Percentiles rank a stretch among this genome's conserved stretches.
Conservation (phyloP, 2,888 invertebrate species). For the Tipula unca region DNA sequence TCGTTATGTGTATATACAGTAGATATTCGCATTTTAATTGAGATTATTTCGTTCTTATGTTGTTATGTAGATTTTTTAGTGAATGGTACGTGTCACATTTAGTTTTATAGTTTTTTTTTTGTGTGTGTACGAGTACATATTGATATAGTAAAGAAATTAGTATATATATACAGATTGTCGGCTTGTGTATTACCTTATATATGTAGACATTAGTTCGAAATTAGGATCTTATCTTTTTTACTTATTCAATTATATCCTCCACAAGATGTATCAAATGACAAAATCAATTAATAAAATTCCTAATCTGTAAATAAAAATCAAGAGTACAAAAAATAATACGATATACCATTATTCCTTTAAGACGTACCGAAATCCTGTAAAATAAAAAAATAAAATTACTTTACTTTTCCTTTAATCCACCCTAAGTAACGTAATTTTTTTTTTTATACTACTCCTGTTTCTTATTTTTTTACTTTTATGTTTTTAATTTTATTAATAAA, state of each 20-base stretch:
- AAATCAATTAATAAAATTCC: background rate
- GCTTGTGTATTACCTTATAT: background rate
- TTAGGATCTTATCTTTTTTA: background rate
- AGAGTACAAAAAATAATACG: background rate
- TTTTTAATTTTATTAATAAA: slow-evolving; percentile 14
- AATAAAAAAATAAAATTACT: background rate
- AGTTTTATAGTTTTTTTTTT: background rate
- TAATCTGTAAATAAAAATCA: background rate
- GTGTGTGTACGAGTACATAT: background rate
- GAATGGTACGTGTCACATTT: background rate
- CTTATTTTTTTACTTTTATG: background rate
- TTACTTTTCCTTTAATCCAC: background rate
- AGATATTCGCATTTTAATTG: background rate
- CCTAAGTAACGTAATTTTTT: background rate
- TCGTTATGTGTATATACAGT: too few relatives aligned
- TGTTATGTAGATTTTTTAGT: background rate
- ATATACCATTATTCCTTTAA: background rate
- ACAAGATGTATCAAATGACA: background rate
- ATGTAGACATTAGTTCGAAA: background rate
- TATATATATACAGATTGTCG: background rate
- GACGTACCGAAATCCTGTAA: background rate
- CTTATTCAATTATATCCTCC: background rate
- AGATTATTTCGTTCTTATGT: background rate
- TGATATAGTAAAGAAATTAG: background rate
- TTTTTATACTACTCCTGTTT: background rate